Evolutionary conservation across 2,113 vertebrate genomes (phyloP).

Genomic region (Aegotheles bennettii): DNA sequence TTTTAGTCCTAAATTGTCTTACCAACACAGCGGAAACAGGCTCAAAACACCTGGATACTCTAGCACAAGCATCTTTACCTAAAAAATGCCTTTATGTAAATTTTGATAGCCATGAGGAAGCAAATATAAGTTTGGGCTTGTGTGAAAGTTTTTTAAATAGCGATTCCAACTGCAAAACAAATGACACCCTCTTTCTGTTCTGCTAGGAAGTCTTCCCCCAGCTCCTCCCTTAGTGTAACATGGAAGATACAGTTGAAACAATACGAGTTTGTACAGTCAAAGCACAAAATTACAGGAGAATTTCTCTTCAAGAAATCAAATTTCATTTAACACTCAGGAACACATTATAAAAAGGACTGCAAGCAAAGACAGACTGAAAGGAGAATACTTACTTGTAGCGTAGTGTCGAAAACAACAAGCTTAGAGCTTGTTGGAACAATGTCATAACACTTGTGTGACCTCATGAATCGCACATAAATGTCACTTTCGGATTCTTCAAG

Average conservation of each 20-base stretch:
- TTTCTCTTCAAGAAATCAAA: neutral
- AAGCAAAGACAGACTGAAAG: neutral
- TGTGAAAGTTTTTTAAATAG: neutral
- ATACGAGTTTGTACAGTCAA: neutral
- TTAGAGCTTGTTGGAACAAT: conserved; percentile 97
- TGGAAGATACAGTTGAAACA: neutral
- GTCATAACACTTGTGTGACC: conserved; percentile 97
- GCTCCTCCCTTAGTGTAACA: neutral
- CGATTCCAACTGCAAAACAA: neutral
- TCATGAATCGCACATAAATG: conserved; percentile 98
- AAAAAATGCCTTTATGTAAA: neutral
- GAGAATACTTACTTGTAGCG: conserved; percentile 84
- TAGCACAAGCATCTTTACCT: neutral
- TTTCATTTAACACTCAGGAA: neutral
- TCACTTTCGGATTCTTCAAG: conserved; percentile 90
- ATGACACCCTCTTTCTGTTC: neutral
- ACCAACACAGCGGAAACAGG: neutral
- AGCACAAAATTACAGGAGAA: neutral
- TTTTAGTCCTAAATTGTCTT: neutral
- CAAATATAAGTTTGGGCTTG: neutral
- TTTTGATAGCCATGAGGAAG: neutral
- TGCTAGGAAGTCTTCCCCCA: neutral
- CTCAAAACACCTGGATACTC: neutral
- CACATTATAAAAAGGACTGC: neutral
- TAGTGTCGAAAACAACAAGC: conserved; percentile 97